Evolutionary conservation across 1,140 invertebrate genomes (phyloP).

Genomic region (Augochlora pura): DNA sequence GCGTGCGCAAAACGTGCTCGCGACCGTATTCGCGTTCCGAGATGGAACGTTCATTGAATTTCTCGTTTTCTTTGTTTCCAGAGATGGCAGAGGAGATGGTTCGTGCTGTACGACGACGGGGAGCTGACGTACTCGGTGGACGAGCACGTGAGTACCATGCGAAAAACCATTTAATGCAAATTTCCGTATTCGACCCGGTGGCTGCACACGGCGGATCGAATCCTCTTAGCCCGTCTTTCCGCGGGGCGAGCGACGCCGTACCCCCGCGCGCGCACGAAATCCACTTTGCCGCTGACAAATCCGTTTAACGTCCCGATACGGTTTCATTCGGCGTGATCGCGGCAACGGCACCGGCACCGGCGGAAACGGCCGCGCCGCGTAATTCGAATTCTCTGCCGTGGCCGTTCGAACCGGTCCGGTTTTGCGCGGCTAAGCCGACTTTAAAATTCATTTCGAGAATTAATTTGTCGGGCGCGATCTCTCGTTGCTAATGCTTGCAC

Average conservation of each 20-base stretch:
- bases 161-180: constrained; percentile 39
- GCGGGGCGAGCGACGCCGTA: constrained; percentile 21
- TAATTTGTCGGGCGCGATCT: too few species aligned
- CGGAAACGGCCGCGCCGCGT: neutral
- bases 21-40: too few species aligned
- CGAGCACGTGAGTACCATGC: constrained; percentile 92
- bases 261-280: constrained; percentile 49
- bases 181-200: constrained; percentile 30
- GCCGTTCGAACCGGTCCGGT: neutral
- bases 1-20: too few species aligned
- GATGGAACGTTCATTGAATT: neutral
- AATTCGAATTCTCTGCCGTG: neutral
- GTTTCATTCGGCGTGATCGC: constrained; percentile 47
- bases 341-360: constrained; percentile 1
- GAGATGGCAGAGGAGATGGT: constrained; percentile 98
- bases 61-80: constrained; percentile 83
- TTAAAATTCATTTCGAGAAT: too few species aligned
- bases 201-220: constrained; percentile 52
- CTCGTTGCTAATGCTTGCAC: too few species aligned
- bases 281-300: constrained; percentile 62
- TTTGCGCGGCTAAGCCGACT: too few species aligned
- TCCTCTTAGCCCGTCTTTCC: constrained; percentile 57
- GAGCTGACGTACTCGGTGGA: constrained; percentile 97
- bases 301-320: constrained; percentile 63
- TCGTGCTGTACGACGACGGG: constrained; percentile 98